Evolutionary conservation across 2,888 invertebrate genomes (phyloP).

Genomic region (Ectemnius continuus): DNA sequence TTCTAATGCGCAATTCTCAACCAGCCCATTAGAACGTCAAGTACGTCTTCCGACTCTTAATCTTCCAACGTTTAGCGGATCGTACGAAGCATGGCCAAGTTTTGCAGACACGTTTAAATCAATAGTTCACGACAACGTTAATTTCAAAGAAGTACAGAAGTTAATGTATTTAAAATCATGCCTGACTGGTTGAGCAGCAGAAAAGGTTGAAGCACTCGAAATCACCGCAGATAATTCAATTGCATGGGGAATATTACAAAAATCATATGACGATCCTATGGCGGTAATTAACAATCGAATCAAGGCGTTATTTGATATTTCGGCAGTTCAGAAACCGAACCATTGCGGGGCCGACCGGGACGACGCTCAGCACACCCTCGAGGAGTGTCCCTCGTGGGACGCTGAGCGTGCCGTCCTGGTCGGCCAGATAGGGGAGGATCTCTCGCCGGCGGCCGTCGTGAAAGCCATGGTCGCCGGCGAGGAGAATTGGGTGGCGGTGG

Average conservation of each 20-base stretch:
- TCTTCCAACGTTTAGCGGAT: conserved; percentile 10
- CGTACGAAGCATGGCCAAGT: conserved; percentile 10
- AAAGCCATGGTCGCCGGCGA: no score
- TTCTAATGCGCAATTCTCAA: no score
- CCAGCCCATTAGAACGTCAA: no score
- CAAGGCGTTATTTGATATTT: not conserved
- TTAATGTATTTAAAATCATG: conserved; percentile 21
- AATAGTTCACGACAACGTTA: conserved; percentile 4
- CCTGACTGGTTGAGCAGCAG: conserved; percentile 1
- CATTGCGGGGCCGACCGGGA: no score
- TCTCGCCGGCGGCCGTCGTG: no score
- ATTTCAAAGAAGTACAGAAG: conserved; percentile 6
- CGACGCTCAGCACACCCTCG: no score
- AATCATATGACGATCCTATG: conserved; percentile 9
- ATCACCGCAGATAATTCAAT: conserved; percentile 15
- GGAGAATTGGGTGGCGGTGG: no score
- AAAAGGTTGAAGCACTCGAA: not conserved
- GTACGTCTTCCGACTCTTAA: not conserved
- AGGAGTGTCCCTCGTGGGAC: no score
- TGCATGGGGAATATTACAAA: conserved; percentile 17
- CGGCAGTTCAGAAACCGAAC: not conserved
- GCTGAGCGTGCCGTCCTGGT: no score
- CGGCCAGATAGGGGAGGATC: no score
- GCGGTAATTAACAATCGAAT: conserved; percentile 15
- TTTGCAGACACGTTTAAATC: conserved; percentile 16